Conservation (phyloP, 2,113 vertebrate species). For the Prochilodus magdalenae region DNA sequence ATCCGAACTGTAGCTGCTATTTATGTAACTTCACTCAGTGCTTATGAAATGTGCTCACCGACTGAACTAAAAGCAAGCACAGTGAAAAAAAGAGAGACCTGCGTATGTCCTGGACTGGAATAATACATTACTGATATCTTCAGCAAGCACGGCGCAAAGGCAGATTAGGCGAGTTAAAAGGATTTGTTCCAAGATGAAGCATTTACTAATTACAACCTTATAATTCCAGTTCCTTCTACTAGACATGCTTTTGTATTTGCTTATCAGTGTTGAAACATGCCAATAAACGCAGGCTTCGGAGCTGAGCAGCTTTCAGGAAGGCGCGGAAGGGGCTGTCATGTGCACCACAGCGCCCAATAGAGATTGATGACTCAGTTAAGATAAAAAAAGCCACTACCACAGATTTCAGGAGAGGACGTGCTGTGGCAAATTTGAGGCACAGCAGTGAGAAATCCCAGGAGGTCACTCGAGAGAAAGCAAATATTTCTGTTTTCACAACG, state of each 20-base stretch:
- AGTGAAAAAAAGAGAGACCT: conserved; percentile 10
- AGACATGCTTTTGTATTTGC: conserved; percentile 2
- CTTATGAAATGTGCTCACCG: conserved; percentile 8
- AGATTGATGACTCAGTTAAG: conserved; percentile 70
- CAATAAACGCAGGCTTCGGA: conserved; percentile 32
- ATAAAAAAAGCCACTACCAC: conserved; percentile 54
- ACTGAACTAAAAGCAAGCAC: conserved; percentile 9
- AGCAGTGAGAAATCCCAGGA: conserved; percentile 46
- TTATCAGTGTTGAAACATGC: conserved; percentile 22
- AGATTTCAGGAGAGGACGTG: conserved; percentile 54
- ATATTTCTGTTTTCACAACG: conserved; percentile 28
- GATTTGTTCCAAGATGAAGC: not conserved
- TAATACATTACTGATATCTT: not conserved
- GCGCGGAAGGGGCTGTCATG: conserved; percentile 15
- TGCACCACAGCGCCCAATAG: conserved; percentile 56
- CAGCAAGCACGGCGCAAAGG: not conserved
- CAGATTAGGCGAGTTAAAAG: not conserved
- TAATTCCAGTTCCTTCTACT: not conserved
- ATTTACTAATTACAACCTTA: conserved; percentile 18
- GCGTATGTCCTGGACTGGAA: not conserved
- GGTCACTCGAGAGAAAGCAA: conserved; percentile 28
- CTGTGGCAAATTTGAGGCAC: conserved; percentile 52
- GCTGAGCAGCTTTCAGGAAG: conserved; percentile 18
- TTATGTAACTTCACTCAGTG: not conserved
- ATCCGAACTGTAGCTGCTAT: not conserved